phyloP scores from a whole-genome alignment of 2,113 vertebrate genomes.

The Phocoena phocoena region DNA sequence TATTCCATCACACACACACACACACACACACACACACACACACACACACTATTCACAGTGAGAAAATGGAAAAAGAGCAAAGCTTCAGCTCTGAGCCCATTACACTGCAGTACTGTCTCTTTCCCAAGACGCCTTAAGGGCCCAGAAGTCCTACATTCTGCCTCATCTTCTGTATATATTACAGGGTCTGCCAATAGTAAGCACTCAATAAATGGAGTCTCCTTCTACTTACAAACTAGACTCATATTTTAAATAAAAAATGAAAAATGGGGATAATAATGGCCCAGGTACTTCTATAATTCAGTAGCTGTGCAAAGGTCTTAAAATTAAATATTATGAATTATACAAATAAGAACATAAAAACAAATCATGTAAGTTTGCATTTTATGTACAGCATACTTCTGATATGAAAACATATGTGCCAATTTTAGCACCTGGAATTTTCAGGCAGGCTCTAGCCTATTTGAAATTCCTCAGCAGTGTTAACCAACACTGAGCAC shows the following conservation, averaged over 20 bases:
- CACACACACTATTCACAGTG: neutral
- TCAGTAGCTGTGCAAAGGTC: neutral
- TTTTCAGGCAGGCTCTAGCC: slow-evolving; percentile 39
- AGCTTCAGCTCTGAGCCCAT: neutral
- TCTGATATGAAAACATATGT: neutral
- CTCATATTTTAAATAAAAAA: slow-evolving; percentile 19
- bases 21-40: neutral
- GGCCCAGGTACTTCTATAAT: neutral
- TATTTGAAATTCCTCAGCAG: slow-evolving; percentile 19
- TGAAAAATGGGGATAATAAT: neutral
- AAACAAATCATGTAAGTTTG: neutral
- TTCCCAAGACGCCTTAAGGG: neutral
- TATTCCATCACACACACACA: too few species aligned
- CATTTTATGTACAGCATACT: neutral
- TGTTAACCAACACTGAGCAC: slow-evolving; percentile 1
- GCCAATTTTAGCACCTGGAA: slow-evolving; percentile 49
- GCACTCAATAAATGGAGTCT: neutral
- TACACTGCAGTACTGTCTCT: neutral
- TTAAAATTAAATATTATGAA: neutral
- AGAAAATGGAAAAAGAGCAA: neutral
- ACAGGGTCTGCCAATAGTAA: neutral
- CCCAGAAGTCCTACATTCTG: neutral
- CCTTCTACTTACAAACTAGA: neutral
- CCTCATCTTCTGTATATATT: neutral
- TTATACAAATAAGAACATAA: neutral